Conservation (phyloP, 2,113 vertebrate genomes). For the Merops nubicus region DNA sequence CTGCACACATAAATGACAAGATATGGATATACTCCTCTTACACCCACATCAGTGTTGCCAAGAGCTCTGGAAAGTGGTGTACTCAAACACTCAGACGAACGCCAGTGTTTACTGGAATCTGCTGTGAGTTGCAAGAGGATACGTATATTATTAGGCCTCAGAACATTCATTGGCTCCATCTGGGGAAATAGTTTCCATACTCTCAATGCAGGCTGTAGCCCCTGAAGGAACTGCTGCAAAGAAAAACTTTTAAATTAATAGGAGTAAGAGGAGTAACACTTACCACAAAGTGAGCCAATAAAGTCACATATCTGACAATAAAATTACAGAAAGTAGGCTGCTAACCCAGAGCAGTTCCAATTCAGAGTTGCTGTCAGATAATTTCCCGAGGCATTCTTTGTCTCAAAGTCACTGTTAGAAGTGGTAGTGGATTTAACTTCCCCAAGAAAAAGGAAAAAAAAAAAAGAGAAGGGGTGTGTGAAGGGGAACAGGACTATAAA, state of each 20-base stretch:
- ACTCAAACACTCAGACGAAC: neutral
- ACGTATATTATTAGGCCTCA: constrained; percentile 30
- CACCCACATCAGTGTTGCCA: neutral
- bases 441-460: neutral
- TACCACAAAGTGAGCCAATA: neutral
- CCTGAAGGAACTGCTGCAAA: neutral
- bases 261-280: neutral
- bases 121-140: constrained; percentile 25
- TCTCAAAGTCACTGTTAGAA: neutral
- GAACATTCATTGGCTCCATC: constrained; percentile 47
- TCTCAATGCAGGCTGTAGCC: neutral
- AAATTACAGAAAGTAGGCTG: neutral
- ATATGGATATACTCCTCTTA: neutral
- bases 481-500: neutral
- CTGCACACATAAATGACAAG: constrained; percentile 12
- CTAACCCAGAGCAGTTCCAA: neutral
- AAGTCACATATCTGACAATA: neutral
- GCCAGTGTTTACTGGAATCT: constrained; percentile 45
- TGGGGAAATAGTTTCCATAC: constrained; percentile 57
- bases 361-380: neutral
- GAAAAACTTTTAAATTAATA: neutral
- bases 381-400: neutral
- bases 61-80: constrained; percentile 16
- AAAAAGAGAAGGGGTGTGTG: no score
- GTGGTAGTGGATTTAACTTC: neutral